Conservation (phyloP, 2,797 vertebrate species). For the Apodemus agrarius region DNA sequence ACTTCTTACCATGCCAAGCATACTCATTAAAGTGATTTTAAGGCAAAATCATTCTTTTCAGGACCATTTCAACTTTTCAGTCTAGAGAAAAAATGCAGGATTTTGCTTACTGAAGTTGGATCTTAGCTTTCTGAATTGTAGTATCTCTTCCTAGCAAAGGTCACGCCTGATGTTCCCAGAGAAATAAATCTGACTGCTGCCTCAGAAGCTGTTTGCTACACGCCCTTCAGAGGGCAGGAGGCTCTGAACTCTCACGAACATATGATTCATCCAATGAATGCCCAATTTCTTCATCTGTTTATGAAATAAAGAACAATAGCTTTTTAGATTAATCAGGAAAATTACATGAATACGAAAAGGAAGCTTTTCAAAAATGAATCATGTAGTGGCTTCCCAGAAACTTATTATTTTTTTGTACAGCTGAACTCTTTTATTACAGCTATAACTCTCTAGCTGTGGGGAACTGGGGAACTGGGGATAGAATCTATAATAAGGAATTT, state of each 20-base stretch:
- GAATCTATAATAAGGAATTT: neutral
- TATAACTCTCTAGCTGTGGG: neutral
- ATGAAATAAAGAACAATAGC: neutral
- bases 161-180: neutral
- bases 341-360: neutral
- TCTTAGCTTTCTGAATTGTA: neutral
- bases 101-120: neutral
- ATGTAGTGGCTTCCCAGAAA: neutral
- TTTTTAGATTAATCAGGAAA: neutral
- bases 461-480: neutral
- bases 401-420: neutral
- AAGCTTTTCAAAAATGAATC: slow-evolving; percentile 11
- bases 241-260: neutral
- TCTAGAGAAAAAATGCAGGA: neutral
- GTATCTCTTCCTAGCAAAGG: neutral
- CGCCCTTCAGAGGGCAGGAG: neutral
- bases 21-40: neutral
- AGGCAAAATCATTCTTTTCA: neutral
- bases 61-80: neutral
- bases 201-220: neutral
- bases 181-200: neutral
- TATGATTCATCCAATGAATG: neutral
- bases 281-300: neutral
- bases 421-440: neutral
- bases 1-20: neutral